phyloP scores from a whole-genome alignment of 1,140 invertebrate genomes.

The Eubasilissa regina region DNA sequence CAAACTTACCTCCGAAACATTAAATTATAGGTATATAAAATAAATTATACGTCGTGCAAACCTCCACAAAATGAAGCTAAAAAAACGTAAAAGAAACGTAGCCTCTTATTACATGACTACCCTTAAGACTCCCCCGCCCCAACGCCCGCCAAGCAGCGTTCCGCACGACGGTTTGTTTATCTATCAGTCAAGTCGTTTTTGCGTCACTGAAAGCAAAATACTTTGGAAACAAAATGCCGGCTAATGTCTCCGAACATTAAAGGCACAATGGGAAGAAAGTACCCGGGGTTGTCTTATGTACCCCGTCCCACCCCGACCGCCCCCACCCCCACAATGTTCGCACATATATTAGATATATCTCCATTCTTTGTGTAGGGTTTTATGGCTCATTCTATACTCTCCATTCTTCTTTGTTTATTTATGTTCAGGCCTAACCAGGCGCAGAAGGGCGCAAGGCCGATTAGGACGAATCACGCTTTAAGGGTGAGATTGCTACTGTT shows the following conservation, averaged over 20 bases:
- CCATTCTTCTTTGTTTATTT: not conserved
- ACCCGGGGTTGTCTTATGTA: slow-evolving; percentile 6
- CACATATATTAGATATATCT: slow-evolving; percentile 10
- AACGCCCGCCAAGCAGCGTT: not conserved
- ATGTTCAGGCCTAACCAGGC: no score
- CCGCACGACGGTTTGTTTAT: slow-evolving; percentile 10
- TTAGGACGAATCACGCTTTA: no score
- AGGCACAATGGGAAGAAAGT: slow-evolving; percentile 38
- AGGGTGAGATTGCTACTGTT: no score
- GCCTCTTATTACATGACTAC: no score
- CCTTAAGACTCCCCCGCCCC: no score
- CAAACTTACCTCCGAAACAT: no score
- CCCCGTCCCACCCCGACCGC: not conserved
- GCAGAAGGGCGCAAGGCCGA: no score
- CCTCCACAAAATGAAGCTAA: no score
- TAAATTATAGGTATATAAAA: no score
- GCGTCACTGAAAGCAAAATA: slow-evolving; percentile 18
- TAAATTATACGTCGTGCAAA: no score
- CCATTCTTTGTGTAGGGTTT: slow-evolving; percentile 28
- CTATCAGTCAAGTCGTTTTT: slow-evolving; percentile 44
- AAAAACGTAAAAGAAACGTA: no score
- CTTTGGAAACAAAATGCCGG: slow-evolving; percentile 38
- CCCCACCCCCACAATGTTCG: no score
- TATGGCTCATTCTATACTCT: slow-evolving; percentile 1
- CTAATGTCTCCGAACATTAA: slow-evolving; percentile 44